These are phyloP conservation scores for Microplitis demolitor DNA, from an alignment of 1,140 invertebrate species.

Conservation along the genomic window DNA sequence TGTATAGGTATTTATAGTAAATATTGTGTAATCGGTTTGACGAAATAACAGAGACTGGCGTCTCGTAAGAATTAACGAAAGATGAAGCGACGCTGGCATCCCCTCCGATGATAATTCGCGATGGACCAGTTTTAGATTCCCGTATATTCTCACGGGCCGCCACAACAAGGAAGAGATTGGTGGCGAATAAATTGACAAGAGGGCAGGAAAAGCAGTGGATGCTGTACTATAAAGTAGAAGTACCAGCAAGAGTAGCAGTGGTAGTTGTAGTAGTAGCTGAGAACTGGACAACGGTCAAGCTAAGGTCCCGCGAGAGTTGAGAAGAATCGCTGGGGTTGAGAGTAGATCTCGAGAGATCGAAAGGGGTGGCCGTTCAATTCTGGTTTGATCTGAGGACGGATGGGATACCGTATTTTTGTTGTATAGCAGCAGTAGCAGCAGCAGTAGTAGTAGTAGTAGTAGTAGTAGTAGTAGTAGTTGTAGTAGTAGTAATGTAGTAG, in stretches of 20 bases:
- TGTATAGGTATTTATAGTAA: too few relatives aligned
- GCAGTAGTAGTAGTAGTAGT: too few relatives aligned
- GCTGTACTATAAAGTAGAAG: neutral
- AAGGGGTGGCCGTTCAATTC: conserved; percentile 54
- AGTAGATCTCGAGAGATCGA: conserved; percentile 50
- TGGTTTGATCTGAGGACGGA: conserved; percentile 50
- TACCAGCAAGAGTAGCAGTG: too few relatives aligned
- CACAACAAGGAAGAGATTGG: neutral
- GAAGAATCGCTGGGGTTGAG: conserved; percentile 44
- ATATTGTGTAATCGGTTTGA: neutral
- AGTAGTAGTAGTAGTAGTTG: too few relatives aligned
- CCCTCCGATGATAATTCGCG: conserved; percentile 21
- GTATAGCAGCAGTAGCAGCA: too few relatives aligned
- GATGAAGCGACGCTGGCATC: neutral
- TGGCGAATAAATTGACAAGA: neutral
- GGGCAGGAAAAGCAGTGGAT: neutral
- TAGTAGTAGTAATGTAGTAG: too few relatives aligned
- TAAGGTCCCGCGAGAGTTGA: conserved; percentile 29
- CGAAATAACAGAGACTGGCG: neutral
- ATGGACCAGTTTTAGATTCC: conserved; percentile 23
- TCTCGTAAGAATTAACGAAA: neutral
- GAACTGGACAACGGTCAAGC: conserved; percentile 63
- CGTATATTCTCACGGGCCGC: conserved; percentile 19
- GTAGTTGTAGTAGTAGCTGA: conserved; percentile 37
- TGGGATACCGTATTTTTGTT: neutral